phyloP scores from a whole-genome alignment of 2,797 vertebrate genomes.

The Anableps anableps region DNA sequence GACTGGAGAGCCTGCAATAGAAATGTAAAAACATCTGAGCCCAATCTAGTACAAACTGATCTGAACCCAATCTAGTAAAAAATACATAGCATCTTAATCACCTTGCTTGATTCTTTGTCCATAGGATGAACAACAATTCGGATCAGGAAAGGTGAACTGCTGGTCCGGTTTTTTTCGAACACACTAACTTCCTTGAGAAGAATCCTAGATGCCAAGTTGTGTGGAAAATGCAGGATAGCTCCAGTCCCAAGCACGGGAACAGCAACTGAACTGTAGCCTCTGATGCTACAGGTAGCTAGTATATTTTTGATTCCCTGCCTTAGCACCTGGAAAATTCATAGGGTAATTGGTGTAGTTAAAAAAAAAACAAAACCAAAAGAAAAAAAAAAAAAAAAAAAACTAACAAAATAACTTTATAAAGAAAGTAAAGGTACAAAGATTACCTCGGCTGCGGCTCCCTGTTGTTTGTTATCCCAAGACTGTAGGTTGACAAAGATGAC shows the following conservation, averaged over 20 bases:
- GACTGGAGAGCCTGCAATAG: slow-evolving; percentile 60
- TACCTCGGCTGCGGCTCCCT: slow-evolving; percentile 58
- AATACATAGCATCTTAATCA: slow-evolving; percentile 24
- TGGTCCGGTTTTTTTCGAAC: slow-evolving; percentile 39
- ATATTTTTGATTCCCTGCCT: slow-evolving; percentile 38
- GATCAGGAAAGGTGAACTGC: slow-evolving; percentile 43
- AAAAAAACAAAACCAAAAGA: not conserved
- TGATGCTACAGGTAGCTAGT: slow-evolving; percentile 51
- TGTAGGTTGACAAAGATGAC: slow-evolving; percentile 64
- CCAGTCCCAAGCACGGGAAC: slow-evolving; percentile 72
- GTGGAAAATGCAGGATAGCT: slow-evolving; percentile 56
- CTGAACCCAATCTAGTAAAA: not conserved
- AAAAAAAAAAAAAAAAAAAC: not conserved
- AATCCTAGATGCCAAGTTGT: slow-evolving; percentile 29
- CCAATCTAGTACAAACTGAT: not conserved
- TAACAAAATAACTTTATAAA: not conserved
- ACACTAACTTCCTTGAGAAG: slow-evolving; percentile 58
- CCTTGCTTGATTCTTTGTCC: slow-evolving; percentile 65
- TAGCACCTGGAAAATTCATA: slow-evolving; percentile 55
- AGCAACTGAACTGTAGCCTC: slow-evolving; percentile 59
- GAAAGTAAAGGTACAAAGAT: not conserved
- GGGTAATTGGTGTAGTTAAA: not conserved
- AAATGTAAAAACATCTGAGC: not conserved
- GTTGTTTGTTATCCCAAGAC: slow-evolving; percentile 48
- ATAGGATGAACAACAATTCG: slow-evolving; percentile 60